These are phyloP conservation scores for Bergia puertoricense DNA, from an alignment of 92 coral and sea anemone species.

Conservation along the genomic window DNA sequence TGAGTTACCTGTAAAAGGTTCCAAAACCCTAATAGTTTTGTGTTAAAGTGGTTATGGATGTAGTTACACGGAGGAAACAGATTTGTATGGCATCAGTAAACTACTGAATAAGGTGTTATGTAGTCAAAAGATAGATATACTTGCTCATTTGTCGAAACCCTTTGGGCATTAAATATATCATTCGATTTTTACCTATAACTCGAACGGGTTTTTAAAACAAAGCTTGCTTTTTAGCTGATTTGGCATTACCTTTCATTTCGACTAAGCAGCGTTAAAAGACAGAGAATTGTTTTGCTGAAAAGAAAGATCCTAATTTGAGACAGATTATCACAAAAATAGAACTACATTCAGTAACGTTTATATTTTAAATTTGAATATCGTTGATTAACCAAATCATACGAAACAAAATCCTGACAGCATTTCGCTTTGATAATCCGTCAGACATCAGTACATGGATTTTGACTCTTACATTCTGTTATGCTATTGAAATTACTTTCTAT, in stretches of 20 bases:
- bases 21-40: neutral
- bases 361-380: neutral
- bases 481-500: too few species aligned
- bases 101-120: neutral
- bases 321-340: constrained; percentile 11
- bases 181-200: neutral
- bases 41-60: neutral
- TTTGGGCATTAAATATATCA: neutral
- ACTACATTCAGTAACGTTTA: neutral
- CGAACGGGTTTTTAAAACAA: neutral
- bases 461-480: too few species aligned
- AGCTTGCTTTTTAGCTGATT: neutral
- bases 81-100: neutral
- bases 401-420: neutral
- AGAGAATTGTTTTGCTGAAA: neutral
- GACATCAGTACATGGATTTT: too few species aligned
- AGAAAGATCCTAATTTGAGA: constrained; percentile 18
- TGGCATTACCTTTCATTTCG: neutral
- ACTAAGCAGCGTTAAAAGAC: neutral
- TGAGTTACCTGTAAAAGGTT: neutral
- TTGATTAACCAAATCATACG: neutral
- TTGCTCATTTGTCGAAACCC: too few species aligned
- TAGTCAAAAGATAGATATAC: neutral
- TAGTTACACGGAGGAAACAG: too few species aligned
- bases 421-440: neutral